Base-by-base conservation (phyloP, 2,113 vertebrate species). In the Girardinichthys multiradiatus region DNA sequence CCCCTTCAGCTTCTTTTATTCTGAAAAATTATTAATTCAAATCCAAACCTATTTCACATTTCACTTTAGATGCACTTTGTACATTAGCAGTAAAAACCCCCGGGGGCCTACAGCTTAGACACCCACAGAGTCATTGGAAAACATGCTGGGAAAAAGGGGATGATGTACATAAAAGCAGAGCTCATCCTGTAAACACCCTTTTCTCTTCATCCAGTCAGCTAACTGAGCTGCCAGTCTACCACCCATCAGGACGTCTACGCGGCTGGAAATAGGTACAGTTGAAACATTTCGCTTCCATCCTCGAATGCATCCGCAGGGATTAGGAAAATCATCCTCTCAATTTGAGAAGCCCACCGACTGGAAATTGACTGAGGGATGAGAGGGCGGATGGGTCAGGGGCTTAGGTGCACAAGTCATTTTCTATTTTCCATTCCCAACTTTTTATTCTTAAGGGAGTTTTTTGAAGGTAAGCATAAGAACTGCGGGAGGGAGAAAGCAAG, bases 291-390 rank as follows among this genome's bases (percentile, higher is more conserved):
- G 1, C 31, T 45, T 68, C 73, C 61, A 24, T 51, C 68, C 81
- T 69, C 68, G 48, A 35, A 85, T 35, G 63, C 77, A 37, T 87
- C 86, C 81, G 64, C 1, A 68, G 63, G 86, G 87, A 91, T 89
- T 88, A 88, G 88, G 83, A 86, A 63, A 91, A 87, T 91, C 87
- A 89, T 87, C 83, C 79, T 67, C 65, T 64, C 81, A 76, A 72
- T 85, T 78, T n/a, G 4, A 61, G 68, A 67, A 82, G 33, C 42
- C 33, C 26, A 48, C 51, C 57, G 67, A 64, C 71, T 82, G 68
- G 80, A 89, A 86, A 89, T 74, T 72, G 86, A 87, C 70, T 86
- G 73, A 33, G 65, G 83, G 76, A 83, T 70, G 75, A 60, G 59
- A 62, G 62, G 67, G 64, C 14, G n/a, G 57, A 60, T 3, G 62